Base-by-base conservation (phyloP, 2,113 vertebrate species). In the Sinocyclocheilus rhinocerous region DNA sequence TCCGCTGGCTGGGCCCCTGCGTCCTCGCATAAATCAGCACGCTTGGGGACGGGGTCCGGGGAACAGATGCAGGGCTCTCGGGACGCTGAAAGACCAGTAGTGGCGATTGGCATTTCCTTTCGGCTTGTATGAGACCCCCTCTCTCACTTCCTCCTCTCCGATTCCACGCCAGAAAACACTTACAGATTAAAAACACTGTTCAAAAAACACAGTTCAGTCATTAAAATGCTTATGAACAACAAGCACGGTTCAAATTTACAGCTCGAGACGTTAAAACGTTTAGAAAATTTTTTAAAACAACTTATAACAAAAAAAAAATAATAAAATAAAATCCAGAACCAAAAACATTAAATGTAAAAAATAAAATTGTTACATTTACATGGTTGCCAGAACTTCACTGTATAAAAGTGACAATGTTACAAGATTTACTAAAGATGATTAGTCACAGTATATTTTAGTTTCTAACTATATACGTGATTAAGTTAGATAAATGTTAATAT, bases 51-150 rank as follows among this genome's bases (percentile, higher is more conserved):
- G 70, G 94, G 91, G 87, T 94, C 94, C 76, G 92, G 94, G 90
- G 94, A 93, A 91, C 92, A 95, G 86, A 94, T 90, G 88, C 95
- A 91, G 42, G 93, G 94, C 90, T 95, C 95, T 90, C 91, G 95
- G 91, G 94, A 94, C 59, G 94, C 92, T 76, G 94, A 94, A 89
- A 95, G 94, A 91, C 94, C 94, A 91, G 95, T 90, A 90, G 95
- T 92, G 90, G 95, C 95, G 94, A 96, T 94, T 92, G 94, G 95
- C 96, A 96, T 96, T 92, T 95, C 94, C 94, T 95, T 94, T 93
- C 78, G 90, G 48, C 81, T 15, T 82, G 42, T 59, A 61, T 45
- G 20, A 70, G 92, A 93, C 92, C 92, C 92, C 92, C 87, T 36
- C 55, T 79, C 75, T 85, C 76, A 61, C 83, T 86, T 70, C 69